phyloP scores from a whole-genome alignment of 2,113 vertebrate species.

The Megaceryle torquata region DNA sequence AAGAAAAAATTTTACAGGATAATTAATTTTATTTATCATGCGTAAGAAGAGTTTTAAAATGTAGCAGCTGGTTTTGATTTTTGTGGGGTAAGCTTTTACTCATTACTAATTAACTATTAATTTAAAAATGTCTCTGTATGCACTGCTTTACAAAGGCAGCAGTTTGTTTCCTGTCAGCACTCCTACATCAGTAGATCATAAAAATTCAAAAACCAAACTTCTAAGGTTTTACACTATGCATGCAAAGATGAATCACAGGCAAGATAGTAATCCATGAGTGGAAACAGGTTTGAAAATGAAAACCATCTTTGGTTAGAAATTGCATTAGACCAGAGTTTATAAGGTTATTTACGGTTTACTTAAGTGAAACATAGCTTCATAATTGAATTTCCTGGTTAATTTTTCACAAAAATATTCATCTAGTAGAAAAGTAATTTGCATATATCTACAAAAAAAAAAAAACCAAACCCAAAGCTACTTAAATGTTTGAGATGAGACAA shows the following conservation, averaged over 20 bases:
- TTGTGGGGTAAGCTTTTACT: conserved; percentile 65
- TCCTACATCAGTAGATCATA: conserved; percentile 40
- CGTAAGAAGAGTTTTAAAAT: not conserved
- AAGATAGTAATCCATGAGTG: conserved; percentile 10
- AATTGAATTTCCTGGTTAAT: not conserved
- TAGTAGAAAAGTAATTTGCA: not conserved
- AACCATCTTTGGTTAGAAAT: not conserved
- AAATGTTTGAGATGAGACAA: not conserved
- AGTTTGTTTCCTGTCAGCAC: conserved; percentile 31
- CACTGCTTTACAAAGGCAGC: conserved; percentile 14
- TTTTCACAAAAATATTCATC: not conserved
- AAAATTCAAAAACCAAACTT: not conserved
- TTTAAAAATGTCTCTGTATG: conserved; percentile 29
- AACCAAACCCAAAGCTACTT: not conserved
- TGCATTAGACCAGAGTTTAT: not conserved
- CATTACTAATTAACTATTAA: conserved; percentile 18
- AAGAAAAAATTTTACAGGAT: not conserved
- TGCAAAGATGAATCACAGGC: conserved; percentile 40
- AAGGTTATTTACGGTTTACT: not conserved
- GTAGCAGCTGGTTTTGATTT: conserved; percentile 50
- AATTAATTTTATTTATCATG: conserved; percentile 12
- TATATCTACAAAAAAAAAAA: not conserved
- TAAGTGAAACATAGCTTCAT: not conserved
- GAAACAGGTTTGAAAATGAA: not conserved
- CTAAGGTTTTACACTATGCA: not conserved